Base-by-base conservation (phyloP, 2,113 vertebrate genomes). In the Excalfactoria chinensis region DNA sequence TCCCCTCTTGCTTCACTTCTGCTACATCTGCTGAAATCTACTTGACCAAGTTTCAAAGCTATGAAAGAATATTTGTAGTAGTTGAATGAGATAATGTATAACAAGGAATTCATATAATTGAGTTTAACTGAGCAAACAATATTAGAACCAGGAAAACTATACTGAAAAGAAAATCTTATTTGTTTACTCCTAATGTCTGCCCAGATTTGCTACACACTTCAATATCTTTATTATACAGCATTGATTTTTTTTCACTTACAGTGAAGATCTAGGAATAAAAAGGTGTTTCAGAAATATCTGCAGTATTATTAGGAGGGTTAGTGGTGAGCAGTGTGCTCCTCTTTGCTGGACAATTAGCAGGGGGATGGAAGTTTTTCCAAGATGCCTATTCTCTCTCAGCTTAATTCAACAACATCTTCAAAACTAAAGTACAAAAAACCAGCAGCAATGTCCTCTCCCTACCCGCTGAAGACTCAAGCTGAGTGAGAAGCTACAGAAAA, bases 211-310 rank as follows among this genome's bases (percentile, higher is more conserved):
- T 66, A 83, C 11, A 18, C 62, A 35, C 37, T 72, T 96, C 95
- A 96, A 70, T 90, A 43, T 71, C 51, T 87, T 40, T 72, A 28
- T 90, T 93, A 89, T 94, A 80, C 84, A 94, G 82, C 63, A 82
- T 73, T 81, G 44, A 18, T 30, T 81, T 59, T 95, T 95, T 34
- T 92, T 34, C 9, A n/a, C 28, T 84, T 82, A n/a, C 82, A 72
- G 43, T 71, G 44, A 90, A 77, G 32, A 83, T 53, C 7, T 80
- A 69, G 80, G 94, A 92, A 82, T 89, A 37, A 86, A 92, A 95
- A 95, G 56, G 26, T 19, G 56, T 63, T 96, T 94, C 11, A 87
- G 80, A 95, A 96, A 84, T 87, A 91, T 93, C 84, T 92, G 10
- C 59, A 95, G n/a, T 93, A 81, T 76, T 93, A 77, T 91, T 90